Conservation (phyloP, 2,888 invertebrate species). For the Bimastos eiseni region DNA sequence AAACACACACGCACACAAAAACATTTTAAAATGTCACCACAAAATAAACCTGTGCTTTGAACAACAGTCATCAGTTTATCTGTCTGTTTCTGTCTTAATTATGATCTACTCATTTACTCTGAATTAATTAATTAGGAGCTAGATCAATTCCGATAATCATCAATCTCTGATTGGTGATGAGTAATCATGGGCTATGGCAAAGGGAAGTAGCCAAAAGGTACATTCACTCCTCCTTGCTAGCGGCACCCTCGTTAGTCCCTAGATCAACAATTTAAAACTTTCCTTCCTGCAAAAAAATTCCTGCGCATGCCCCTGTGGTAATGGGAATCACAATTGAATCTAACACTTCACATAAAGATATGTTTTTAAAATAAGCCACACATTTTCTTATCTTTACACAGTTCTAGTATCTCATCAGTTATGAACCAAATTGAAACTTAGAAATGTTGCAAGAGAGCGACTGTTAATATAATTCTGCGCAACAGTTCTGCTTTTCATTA, state of each 20-base stretch:
- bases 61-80: background rate
- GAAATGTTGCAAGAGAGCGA: background rate
- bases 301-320: too few relatives aligned
- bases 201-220: too few relatives aligned
- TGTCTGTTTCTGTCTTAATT: background rate
- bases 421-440: background rate
- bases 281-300: too few relatives aligned
- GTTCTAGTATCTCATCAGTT: too few relatives aligned
- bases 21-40: background rate
- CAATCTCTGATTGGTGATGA: too few relatives aligned
- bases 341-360: background rate
- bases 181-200: too few relatives aligned
- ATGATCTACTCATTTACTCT: background rate
- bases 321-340: too few relatives aligned
- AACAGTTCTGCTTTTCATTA: background rate
- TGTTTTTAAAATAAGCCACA: background rate
- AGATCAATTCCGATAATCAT: too few relatives aligned
- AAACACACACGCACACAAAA: constrained; percentile 2
- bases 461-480: background rate
- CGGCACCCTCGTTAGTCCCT: too few relatives aligned
- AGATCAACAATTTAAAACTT: too few relatives aligned
- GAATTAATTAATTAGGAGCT: background rate
- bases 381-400: background rate
- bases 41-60: background rate
- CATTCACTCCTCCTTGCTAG: too few relatives aligned